Conservation (phyloP, 1,140 invertebrate genomes). For the Liolophura sinensis region DNA sequence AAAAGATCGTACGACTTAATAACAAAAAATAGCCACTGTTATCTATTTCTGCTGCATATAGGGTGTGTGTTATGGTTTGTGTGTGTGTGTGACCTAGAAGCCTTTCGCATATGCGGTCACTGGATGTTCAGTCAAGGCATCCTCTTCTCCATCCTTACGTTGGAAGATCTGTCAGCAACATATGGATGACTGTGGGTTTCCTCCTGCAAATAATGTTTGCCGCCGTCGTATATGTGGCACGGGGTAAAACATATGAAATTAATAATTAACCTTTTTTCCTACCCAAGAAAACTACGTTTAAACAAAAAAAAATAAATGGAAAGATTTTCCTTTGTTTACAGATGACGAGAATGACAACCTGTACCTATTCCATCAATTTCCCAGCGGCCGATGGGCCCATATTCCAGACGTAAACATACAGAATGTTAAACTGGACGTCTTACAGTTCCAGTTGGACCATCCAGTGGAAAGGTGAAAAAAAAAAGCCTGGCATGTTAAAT, state of each 20-base stretch:
- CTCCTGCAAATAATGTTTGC: not conserved
- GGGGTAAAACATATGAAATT: not conserved
- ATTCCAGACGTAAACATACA: conserved; percentile 33
- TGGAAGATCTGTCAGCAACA: too few species aligned
- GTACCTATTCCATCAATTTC: conserved; percentile 26
- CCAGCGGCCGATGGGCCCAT: conserved; percentile 33
- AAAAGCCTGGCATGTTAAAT: too few species aligned
- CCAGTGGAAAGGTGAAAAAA: conserved; percentile 13
- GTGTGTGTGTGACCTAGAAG: too few species aligned
- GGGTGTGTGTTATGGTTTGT: too few species aligned
- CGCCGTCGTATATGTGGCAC: not conserved
- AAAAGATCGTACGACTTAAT: too few species aligned
- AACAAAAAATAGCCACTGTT: too few species aligned
- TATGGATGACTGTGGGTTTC: too few species aligned
- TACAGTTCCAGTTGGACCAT: conserved; percentile 32
- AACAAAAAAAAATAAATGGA: not conserved
- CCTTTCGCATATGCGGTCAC: too few species aligned
- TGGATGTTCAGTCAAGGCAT: too few species aligned
- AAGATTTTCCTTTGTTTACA: conserved; percentile 18
- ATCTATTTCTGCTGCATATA: too few species aligned
- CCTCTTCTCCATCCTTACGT: too few species aligned
- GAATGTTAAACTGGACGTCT: conserved; percentile 45
- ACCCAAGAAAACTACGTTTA: not conserved
- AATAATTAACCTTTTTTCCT: not conserved
- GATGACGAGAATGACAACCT: conserved; percentile 51